Base-by-base conservation (phyloP, 2,888 invertebrate genomes). In the Temnothorax ravouxi region DNA sequence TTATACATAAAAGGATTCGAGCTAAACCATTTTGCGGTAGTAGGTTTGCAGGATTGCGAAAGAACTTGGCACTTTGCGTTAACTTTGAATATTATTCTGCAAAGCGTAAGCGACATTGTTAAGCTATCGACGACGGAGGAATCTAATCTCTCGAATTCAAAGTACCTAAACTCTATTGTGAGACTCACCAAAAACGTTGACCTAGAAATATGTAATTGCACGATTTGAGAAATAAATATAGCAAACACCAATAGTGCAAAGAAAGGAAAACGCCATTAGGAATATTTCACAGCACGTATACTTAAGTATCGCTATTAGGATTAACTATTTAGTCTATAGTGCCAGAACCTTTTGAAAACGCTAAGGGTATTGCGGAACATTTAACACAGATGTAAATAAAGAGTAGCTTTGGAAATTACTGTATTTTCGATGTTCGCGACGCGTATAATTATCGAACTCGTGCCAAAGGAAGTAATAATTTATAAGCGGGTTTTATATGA, bases 391-490 rank as follows among this genome's bases (percentile, higher is more conserved):
- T 38, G 47, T 77, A 44, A 79, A 72, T 72, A 38, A 72, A 56
- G 25, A 50, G n/a, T 72, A 54, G 61, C 64, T 81, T 71, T 52
- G 50, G 9, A 79, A 79, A 62, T 83, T 87, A 71, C 8, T 64
- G 66, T 89, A 90, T 87, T 89, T 91, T 91, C 85, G 21, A 83
- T 90, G 91, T 91, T 91, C 71, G 87, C 88, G 84, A 85, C 86
- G 83, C 21, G 82, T 89, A 84, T 88, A 84, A 87, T 80, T 64
- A 86, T 88, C 86, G 64, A 83, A 54, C 79, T 81, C 61, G 87
- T 90, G 91, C 91, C 90, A 91, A 91, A 90, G 69, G 38, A 77
- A 81, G 79, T 62, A 82, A 38, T 81, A 62, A 77, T 54, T 25
- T 80, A 80, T 86, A 75, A 75, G 71, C 62, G 67, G 84, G 71